A percentile compares a stretch with the other conserved stretches of the same genome.
Evolutionary conservation across 2,888 invertebrate genomes (phyloP).

Genomic region (Peribatodes rhomboidaria): DNA sequence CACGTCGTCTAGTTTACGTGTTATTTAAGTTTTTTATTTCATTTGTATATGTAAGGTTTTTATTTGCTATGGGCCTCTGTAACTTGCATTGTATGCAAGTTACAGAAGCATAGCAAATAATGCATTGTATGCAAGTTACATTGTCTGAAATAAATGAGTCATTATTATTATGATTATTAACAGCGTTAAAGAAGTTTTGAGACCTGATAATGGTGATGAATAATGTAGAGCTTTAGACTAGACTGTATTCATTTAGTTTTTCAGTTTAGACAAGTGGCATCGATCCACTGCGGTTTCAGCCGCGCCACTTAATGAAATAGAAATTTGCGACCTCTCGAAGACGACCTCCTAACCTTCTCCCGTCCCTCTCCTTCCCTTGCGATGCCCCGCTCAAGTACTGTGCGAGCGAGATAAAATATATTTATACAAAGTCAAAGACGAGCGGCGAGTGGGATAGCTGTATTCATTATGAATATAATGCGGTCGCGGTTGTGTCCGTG

Average conservation of each 20-base stretch:
- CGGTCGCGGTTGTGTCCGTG: slow-evolving; percentile 83
- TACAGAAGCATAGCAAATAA: no score
- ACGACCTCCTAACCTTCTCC: slow-evolving; percentile 81
- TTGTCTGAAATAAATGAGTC: no score
- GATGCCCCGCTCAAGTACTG: slow-evolving; percentile 72
- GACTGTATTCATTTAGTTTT: slow-evolving; percentile 53
- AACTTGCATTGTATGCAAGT: no score
- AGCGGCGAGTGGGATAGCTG: slow-evolving; percentile 84
- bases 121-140: no score
- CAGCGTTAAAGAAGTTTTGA: not conserved
- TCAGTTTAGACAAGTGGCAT: slow-evolving; percentile 68
- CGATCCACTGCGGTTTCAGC: slow-evolving; percentile 81
- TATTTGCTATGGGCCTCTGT: no score
- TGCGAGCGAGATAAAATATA: slow-evolving; percentile 81
- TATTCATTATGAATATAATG: slow-evolving; percentile 87
- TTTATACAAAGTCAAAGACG: slow-evolving; percentile 87
- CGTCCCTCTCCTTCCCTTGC: slow-evolving; percentile 75
- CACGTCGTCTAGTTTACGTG: no score
- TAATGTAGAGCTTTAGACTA: not conserved
- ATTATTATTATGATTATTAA: no score
- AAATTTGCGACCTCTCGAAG: slow-evolving; percentile 85
- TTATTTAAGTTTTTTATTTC: no score
- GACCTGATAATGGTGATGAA: not conserved
- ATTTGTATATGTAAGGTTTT: no score
- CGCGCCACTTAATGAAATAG: slow-evolving; percentile 85